Evolutionary conservation across 1,140 invertebrate genomes (phyloP).

Genomic region (Bombus picipes): DNA sequence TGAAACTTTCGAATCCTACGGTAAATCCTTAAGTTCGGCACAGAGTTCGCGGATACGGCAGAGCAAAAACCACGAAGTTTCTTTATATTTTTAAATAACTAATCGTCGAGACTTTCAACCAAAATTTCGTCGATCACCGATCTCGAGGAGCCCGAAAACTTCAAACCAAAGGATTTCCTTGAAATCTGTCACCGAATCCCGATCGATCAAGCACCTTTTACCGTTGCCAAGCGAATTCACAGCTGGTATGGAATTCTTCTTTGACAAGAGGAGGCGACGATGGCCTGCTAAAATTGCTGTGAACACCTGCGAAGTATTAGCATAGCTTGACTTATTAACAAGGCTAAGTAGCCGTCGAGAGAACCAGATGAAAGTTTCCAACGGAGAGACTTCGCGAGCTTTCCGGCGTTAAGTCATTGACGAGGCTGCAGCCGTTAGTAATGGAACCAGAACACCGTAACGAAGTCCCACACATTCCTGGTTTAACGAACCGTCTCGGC

Average conservation of each 20-base stretch:
- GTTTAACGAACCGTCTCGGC: slow-evolving; percentile 62
- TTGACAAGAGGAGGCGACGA: background rate
- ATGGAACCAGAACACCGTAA: slow-evolving; percentile 66
- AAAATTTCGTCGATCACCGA: no score
- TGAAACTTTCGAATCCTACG: no score
- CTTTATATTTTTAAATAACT: no score
- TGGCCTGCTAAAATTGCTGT: slow-evolving; percentile 17
- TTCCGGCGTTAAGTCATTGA: slow-evolving; percentile 61
- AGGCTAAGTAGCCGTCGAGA: slow-evolving; percentile 52
- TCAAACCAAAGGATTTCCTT: background rate
- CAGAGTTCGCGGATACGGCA: no score
- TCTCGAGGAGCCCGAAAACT: background rate
- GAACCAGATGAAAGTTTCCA: slow-evolving; percentile 57
- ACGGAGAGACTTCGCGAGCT: slow-evolving; percentile 24
- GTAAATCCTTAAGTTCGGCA: no score
- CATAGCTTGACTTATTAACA: slow-evolving; percentile 59
- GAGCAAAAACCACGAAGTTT: no score
- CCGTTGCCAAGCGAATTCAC: background rate
- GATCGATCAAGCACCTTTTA: background rate
- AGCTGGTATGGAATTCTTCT: slow-evolving; percentile 1
- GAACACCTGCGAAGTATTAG: slow-evolving; percentile 61
- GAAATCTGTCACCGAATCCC: background rate
- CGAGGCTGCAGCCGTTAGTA: slow-evolving; percentile 54
- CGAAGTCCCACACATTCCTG: slow-evolving; percentile 65
- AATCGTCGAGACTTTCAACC: no score